Evolutionary conservation across 2,113 vertebrate genomes (phyloP).

Genomic region (Phalacrocorax carbo): DNA sequence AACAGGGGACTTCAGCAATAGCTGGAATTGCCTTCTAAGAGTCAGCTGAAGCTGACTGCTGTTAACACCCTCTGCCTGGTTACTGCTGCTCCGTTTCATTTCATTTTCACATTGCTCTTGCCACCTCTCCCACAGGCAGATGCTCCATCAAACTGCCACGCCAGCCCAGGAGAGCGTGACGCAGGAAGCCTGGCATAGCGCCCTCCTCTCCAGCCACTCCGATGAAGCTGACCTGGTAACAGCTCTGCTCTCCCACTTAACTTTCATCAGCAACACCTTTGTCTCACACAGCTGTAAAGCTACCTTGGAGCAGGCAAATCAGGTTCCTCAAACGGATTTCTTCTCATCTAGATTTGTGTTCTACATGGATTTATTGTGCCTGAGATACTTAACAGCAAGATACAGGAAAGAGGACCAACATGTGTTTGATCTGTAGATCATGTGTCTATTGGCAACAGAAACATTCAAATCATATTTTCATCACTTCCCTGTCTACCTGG

Average conservation of each 20-base stretch:
- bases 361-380: neutral
- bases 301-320: neutral
- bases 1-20: neutral
- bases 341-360: neutral
- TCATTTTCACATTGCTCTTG: neutral
- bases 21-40: neutral
- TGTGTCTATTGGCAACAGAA: neutral
- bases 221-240: fast-evolving
- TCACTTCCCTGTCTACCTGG: neutral
- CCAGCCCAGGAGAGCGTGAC: neutral
- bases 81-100: neutral
- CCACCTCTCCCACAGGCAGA: constrained; percentile 28
- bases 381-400: neutral
- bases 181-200: neutral
- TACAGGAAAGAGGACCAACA: fast-evolving
- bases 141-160: neutral
- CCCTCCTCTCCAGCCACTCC: neutral
- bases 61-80: neutral
- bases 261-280: neutral
- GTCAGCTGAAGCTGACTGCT: neutral
- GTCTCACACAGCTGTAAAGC: neutral
- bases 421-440: fast-evolving
- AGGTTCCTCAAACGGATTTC: neutral
- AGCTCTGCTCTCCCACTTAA: neutral
- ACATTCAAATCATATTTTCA: neutral